Evolutionary conservation across 2,113 vertebrate genomes (phyloP).

Genomic region (Poecilia latipinna): DNA sequence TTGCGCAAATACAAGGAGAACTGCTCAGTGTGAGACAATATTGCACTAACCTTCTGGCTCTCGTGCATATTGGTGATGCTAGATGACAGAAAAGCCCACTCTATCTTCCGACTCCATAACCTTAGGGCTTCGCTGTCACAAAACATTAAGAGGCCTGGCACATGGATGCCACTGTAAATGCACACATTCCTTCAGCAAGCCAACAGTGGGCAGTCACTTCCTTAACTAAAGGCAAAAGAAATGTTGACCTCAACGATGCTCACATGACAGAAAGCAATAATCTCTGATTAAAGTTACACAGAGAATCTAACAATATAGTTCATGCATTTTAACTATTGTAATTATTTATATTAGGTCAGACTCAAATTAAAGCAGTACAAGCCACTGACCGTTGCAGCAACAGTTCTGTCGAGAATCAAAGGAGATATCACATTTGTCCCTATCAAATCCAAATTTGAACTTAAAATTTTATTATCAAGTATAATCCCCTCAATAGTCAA

Average conservation of each 20-base stretch:
- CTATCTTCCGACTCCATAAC: constrained; percentile 33
- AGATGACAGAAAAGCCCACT: constrained; percentile 42
- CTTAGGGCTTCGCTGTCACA: constrained; percentile 57
- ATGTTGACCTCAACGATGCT: constrained; percentile 5
- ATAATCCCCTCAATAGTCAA: too few species aligned
- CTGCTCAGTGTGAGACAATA: neutral
- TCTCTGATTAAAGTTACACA: neutral
- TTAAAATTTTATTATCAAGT: too few species aligned
- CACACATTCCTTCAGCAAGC: constrained; percentile 14
- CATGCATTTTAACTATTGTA: neutral
- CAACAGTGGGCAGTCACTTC: neutral
- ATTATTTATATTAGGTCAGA: neutral
- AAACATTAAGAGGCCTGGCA: constrained; percentile 43
- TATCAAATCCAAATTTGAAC: too few species aligned
- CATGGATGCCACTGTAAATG: constrained; percentile 6
- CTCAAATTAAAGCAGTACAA: neutral
- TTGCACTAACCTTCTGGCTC: constrained; percentile 19
- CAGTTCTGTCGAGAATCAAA: neutral
- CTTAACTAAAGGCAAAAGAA: constrained; percentile 7
- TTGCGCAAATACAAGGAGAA: neutral
- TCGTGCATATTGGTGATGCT: constrained; percentile 32
- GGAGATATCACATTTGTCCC: neutral
- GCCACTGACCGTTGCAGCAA: neutral
- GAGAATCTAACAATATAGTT: neutral
- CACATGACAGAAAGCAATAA: neutral